Conservation (phyloP, 1,140 invertebrate species). For the Drosophila bocki region DNA sequence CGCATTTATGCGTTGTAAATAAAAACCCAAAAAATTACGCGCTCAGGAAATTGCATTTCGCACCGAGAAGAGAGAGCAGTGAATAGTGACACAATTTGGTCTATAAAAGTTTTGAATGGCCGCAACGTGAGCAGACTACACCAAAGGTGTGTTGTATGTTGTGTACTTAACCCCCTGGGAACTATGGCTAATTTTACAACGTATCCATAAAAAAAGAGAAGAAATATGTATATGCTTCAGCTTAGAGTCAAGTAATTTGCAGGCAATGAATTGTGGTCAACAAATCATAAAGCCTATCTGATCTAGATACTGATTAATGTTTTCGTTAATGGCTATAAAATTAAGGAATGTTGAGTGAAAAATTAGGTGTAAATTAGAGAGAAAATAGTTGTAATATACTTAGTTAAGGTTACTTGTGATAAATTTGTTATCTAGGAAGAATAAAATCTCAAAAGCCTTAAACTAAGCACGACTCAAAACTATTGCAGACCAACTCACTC, state of each 20-base stretch:
- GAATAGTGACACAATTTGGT: slow-evolving; percentile 67
- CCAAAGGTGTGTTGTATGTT: slow-evolving; percentile 24
- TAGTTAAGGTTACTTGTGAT: neutral
- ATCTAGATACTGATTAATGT: slow-evolving; percentile 19
- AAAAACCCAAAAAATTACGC: slow-evolving; percentile 56
- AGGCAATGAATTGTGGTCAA: slow-evolving; percentile 8
- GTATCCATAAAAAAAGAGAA: slow-evolving; percentile 11
- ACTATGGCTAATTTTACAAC: slow-evolving; percentile 36
- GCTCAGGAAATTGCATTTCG: slow-evolving; percentile 60
- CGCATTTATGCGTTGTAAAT: slow-evolving; percentile 78
- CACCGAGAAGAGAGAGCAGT: slow-evolving; percentile 1
- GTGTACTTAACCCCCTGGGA: slow-evolving; percentile 9
- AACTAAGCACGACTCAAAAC: neutral
- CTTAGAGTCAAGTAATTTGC: neutral
- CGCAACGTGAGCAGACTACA: slow-evolving; percentile 53
- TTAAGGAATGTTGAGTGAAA: neutral
- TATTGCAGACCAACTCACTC: neutral
- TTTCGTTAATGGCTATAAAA: slow-evolving; percentile 1
- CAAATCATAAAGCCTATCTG: slow-evolving; percentile 6
- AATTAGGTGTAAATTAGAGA: neutral
- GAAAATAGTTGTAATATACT: neutral
- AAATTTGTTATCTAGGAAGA: neutral
- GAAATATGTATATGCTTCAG: slow-evolving; percentile 5
- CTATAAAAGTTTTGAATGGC: slow-evolving; percentile 77
- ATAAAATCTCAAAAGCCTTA: neutral